Base-by-base conservation (phyloP, 2,113 vertebrate genomes). In the Bostrychus sinensis region DNA sequence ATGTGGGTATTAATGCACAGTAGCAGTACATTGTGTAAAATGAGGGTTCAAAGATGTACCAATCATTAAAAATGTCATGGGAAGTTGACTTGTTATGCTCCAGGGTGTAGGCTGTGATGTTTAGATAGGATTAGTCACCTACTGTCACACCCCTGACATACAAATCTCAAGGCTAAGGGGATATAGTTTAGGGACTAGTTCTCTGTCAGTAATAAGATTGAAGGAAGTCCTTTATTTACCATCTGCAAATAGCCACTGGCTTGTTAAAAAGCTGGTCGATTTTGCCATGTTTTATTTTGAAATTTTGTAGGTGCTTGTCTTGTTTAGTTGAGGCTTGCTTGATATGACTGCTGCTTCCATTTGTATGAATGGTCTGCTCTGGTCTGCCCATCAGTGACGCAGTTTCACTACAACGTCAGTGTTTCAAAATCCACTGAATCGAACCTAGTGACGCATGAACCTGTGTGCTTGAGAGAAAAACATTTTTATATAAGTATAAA, bases 101-200 rank as follows among this genome's bases (percentile, higher is more conserved):
- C 19, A 78, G 78, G 78, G 78, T 87, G 85, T 72, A 70, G 82
- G 68, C 71, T 65, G 72, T 56, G 54, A 66, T 87, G 83, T 87
- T 88, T 89, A 84, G 64, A 83, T 64, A 83, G 82, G 66, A 88
- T 90, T 88, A 88, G 83, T 82, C 83, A 84, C 63, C 43, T 71
- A 58, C 36, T 4, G 80, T 86, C 86, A 85, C 83, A 74, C 86
- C 78, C 87, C 79, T 76, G 68, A 81, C 77, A 75, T 64, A 64
- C 74, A 76, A 38, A 79, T 75, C 64, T 79, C 34, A 46, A 70
- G 61, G 70, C 80, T 51, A 64, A 23, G 48, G 26, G 51, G 46
- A 50, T 42, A 43, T 42, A n/a, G 67, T 62, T 41, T 42, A 22
- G n/a, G n/a, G n/a, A n/a, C 62, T 19, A 1, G 9, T 66, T 14